Base-by-base conservation (phyloP, 2,888 invertebrate species). In the Cheilosia variabilis region DNA sequence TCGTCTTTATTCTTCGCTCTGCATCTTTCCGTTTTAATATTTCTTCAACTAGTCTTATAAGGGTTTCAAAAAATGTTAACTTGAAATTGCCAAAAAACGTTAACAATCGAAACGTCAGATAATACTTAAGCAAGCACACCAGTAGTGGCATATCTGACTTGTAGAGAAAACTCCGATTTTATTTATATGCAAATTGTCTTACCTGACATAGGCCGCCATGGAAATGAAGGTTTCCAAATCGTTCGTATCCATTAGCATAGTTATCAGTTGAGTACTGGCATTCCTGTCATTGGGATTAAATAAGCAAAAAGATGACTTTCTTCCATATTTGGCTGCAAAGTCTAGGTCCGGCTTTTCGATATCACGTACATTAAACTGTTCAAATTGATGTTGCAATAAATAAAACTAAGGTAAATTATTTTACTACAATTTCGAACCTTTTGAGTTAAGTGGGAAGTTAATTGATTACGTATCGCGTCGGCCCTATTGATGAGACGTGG, bases 251-350 rank as follows among this genome's bases (percentile, higher is more conserved):
- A 47, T 47, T 4, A 47, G 13, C 37, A 60, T 22, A 2, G 41
- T 19, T 45, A 71, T 71, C 13, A 71, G 24, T 10, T 71, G 71
- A 6, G 71, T 50, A 13, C 60, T 71, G 1, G 60, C 71, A 52
- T 71, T 34, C 2, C 60, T 58, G 37, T 71, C 71, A 60, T 71
- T 71, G 1, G 71, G 60, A 71, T 71, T 71, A 24, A 71, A 71
- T 17, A 60, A 50, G 5, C 58, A 58, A 52, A 71, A 71, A 2
- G 71, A 58, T 13, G n/a, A 58, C 37, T 50, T 58, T 41, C 71
- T 47, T 60, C 71, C 71, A 50, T 71, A 34, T 17, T 58, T 50
- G 5, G 47, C 50, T 24, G 60, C 71, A 27, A 71, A 71, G 10
- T 71, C 41, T 5, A 71, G 22, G 47, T 71, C 58, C 37, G 71